Conservation (phyloP, 1,140 invertebrate genomes). For the Zaprionus africanus region DNA sequence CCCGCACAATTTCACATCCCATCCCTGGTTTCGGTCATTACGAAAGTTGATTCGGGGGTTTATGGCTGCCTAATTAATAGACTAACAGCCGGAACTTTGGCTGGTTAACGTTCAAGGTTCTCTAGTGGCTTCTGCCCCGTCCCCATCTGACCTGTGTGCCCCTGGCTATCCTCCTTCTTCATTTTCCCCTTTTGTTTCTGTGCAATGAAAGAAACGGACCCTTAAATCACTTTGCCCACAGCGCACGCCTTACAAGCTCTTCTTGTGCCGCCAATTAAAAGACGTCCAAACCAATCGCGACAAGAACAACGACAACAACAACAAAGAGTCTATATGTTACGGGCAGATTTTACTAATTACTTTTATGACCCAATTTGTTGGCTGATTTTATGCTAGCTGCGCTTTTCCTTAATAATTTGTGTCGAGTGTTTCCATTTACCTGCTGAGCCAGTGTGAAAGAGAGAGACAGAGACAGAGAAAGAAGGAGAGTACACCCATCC, state of each 20-base stretch:
- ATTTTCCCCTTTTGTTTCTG: background rate
- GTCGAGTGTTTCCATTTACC: conserved; percentile 51
- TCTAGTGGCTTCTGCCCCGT: background rate
- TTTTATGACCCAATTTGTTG: conserved; percentile 79
- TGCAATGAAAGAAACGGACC: background rate
- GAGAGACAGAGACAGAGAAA: background rate
- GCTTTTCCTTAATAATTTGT: conserved; percentile 66
- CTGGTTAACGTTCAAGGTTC: conserved; percentile 29
- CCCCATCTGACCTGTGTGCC: background rate
- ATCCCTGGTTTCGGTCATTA: conserved; percentile 40
- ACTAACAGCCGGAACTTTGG: conserved; percentile 57
- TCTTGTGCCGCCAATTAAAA: conserved; percentile 36
- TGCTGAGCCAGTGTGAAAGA: background rate
- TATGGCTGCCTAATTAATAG: conserved; percentile 74
- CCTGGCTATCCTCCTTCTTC: background rate
- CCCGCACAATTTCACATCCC: background rate
- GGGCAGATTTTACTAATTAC: conserved; percentile 77
- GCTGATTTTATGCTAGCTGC: conserved; percentile 55
- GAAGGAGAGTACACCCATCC: background rate
- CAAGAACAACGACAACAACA: conserved; percentile 11
- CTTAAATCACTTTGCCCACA: background rate
- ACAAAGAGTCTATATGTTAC: conserved; percentile 1
- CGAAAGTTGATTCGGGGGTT: conserved; percentile 67
- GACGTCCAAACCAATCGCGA: conserved; percentile 29
- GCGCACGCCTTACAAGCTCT: conserved; percentile 9